Evolutionary conservation across 2,797 vertebrate species (phyloP).

Genomic region (Jordanella pulchra): DNA sequence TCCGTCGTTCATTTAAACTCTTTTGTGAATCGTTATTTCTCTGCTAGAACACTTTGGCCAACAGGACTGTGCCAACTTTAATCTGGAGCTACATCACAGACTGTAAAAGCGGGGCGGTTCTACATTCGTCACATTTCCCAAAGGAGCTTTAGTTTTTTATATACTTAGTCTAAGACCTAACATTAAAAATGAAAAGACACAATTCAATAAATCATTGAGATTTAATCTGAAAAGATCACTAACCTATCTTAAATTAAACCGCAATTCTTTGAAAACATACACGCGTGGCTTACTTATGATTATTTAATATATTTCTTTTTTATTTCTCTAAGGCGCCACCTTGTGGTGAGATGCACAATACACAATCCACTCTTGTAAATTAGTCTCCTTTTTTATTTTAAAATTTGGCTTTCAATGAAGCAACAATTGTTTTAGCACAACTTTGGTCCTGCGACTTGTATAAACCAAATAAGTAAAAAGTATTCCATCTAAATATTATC

Average conservation of each 20-base stretch:
- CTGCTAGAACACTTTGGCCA: constrained; percentile 34
- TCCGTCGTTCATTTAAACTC: constrained; percentile 10
- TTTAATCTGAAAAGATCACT: neutral
- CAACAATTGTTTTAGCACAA: neutral
- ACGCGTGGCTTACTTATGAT: constrained; percentile 19
- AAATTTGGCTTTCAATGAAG: neutral
- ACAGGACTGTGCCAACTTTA: constrained; percentile 56
- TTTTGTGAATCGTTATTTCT: constrained; percentile 30
- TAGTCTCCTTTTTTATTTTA: neutral
- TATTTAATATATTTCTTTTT: constrained; percentile 11
- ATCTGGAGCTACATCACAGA: constrained; percentile 39
- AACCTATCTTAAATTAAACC: neutral
- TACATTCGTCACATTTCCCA: constrained; percentile 23
- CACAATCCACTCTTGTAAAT: neutral
- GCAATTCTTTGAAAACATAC: constrained; percentile 7
- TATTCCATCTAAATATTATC: neutral
- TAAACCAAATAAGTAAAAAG: neutral
- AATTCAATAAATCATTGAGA: neutral
- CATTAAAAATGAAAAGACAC: neutral
- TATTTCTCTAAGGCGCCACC: constrained; percentile 63
- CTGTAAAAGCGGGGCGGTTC: constrained; percentile 57
- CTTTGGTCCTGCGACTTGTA: neutral
- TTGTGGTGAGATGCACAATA: constrained; percentile 39
- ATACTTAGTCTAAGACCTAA: neutral
- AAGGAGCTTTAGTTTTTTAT: neutral